Conservation (phyloP, 1,140 invertebrate species). For the Drosophila willistoni region DNA sequence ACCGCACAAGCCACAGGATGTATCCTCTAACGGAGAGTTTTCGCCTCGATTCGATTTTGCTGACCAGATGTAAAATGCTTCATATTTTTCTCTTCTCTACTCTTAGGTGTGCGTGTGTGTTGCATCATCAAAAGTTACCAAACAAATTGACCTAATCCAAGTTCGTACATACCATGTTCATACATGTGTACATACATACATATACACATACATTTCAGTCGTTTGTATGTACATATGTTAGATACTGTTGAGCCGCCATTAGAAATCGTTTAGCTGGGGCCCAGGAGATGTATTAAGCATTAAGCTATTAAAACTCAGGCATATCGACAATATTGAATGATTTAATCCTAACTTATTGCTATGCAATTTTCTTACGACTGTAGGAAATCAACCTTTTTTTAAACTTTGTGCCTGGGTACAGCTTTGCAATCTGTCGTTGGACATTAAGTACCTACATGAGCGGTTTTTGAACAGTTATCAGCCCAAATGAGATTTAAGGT, state of each 20-base stretch:
- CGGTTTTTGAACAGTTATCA: no score
- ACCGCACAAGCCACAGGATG: slow-evolving; percentile 50
- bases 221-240: background rate
- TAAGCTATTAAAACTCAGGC: background rate
- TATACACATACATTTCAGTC: background rate
- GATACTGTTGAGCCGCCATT: slow-evolving; percentile 60
- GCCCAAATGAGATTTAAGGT: no score
- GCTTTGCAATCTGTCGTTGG: no score
- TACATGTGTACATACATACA: slow-evolving; percentile 17
- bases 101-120: background rate
- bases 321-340: no score
- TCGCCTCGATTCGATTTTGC: slow-evolving; percentile 44
- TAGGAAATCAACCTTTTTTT: no score
- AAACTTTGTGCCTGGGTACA: no score
- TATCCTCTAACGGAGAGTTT: slow-evolving; percentile 64
- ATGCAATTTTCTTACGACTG: no score
- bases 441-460: no score
- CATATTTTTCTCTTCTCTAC: slow-evolving; percentile 1
- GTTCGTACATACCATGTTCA: slow-evolving; percentile 42
- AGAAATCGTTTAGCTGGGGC: slow-evolving; percentile 70
- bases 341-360: no score
- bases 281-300: background rate
- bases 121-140: slow-evolving; percentile 60
- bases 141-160: slow-evolving; percentile 62
- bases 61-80: slow-evolving; percentile 35